phyloP scores from a whole-genome alignment of 2,113 vertebrate genomes.

The Grallaria varia region DNA sequence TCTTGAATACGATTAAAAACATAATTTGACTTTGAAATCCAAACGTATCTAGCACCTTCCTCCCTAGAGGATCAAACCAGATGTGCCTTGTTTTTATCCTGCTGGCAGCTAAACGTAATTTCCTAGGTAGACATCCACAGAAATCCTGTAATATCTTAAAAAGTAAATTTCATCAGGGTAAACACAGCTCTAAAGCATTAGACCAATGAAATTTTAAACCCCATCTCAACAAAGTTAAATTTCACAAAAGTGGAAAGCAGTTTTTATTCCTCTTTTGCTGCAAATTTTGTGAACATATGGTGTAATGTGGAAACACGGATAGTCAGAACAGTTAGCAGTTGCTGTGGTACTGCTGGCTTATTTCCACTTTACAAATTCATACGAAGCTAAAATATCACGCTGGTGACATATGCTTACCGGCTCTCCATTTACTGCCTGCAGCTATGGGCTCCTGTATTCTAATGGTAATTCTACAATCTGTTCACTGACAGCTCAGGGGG shows the following conservation, averaged over 20 bases:
- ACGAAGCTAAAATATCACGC: constrained; percentile 77
- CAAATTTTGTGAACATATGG: constrained; percentile 72
- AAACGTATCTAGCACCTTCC: constrained; percentile 23
- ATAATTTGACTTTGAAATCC: constrained; percentile 45
- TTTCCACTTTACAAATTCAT: constrained; percentile 83
- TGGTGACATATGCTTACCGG: constrained; percentile 83
- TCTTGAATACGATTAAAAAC: constrained; percentile 20
- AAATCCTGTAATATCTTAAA: constrained; percentile 34
- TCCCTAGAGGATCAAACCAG: constrained; percentile 31
- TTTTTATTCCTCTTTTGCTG: constrained; percentile 51
- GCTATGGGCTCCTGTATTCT: constrained; percentile 77
- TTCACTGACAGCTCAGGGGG: constrained; percentile 80
- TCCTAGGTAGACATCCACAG: constrained; percentile 18
- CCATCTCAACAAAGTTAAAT: not conserved
- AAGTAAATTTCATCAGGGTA: constrained; percentile 33
- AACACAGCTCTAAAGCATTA: constrained; percentile 2
- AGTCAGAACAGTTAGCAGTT: constrained; percentile 78
- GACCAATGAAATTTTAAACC: not conserved
- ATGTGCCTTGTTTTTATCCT: constrained; percentile 44
- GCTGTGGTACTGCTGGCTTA: constrained; percentile 74
- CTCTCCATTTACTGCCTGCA: constrained; percentile 81
- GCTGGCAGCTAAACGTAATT: constrained; percentile 19
- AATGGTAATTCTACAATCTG: constrained; percentile 91
- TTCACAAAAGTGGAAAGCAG: not conserved
- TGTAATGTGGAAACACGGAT: constrained; percentile 58